Evolutionary conservation across 1,140 invertebrate species (phyloP).

Genomic region (Dreissena rostriformis): DNA sequence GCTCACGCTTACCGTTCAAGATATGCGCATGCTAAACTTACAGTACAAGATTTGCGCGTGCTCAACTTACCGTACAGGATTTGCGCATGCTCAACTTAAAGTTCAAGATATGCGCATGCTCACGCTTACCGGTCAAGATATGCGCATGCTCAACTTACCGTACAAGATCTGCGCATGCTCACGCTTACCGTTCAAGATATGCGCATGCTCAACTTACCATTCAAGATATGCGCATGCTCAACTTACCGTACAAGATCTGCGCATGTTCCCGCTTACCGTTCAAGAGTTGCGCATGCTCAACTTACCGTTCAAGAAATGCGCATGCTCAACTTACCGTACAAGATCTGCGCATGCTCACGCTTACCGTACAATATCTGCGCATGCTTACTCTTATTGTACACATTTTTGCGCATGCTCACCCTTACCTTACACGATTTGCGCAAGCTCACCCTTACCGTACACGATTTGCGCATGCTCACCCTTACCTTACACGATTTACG

Average conservation of each 20-base stretch:
- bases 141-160: conserved; percentile 42
- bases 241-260: conserved; percentile 52
- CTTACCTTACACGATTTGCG: no score
- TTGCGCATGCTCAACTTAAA: conserved; percentile 43
- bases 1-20: conserved; percentile 37
- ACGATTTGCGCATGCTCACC: conserved; percentile 41
- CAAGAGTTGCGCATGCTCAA: conserved; percentile 41
- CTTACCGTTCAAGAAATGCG: conserved; percentile 44
- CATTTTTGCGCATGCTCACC: conserved; percentile 37
- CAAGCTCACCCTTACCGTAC: no score
- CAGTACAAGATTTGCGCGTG: conserved; percentile 44
- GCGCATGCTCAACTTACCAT: conserved; percentile 42
- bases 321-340: conserved; percentile 48
- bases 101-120: conserved; percentile 43
- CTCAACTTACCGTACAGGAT: conserved; percentile 50
- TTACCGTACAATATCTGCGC: conserved; percentile 48
- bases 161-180: conserved; percentile 48
- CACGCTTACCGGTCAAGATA: conserved; percentile 40
- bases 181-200: conserved; percentile 45
- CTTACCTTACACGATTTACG: no score
- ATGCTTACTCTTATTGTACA: conserved; percentile 47
- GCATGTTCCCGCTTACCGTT: conserved; percentile 44
- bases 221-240: conserved; percentile 41
- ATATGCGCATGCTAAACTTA: conserved; percentile 44
- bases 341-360: conserved; percentile 39